Evolutionary conservation across 2,797 vertebrate genomes (phyloP).

Genomic region (Phataginus tricuspis): DNA sequence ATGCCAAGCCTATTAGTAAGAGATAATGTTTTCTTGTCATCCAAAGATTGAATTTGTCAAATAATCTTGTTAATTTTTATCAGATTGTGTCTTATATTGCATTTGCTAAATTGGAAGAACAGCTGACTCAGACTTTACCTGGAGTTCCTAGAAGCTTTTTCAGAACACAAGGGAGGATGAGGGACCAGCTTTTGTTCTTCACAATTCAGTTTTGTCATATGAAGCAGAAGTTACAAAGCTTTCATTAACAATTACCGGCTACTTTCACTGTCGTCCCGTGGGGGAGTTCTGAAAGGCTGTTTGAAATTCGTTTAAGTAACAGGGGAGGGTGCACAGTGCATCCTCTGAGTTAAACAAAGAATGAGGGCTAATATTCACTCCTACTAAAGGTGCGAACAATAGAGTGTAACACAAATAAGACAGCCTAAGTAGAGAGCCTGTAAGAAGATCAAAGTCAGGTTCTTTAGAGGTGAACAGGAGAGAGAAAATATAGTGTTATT

Average conservation of each 20-base stretch:
- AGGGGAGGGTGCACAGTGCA: conserved; percentile 37
- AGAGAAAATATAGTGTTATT: conserved; percentile 20
- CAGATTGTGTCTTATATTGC: background rate
- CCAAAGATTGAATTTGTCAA: background rate
- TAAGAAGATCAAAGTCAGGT: conserved; percentile 26
- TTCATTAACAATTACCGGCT: conserved; percentile 68
- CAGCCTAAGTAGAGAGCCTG: background rate
- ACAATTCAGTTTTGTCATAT: conserved; percentile 15
- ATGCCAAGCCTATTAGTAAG: background rate
- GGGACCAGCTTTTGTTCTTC: conserved; percentile 60
- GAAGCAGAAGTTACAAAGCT: conserved; percentile 60
- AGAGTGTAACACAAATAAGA: conserved; percentile 53
- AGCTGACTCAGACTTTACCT: background rate
- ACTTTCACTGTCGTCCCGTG: conserved; percentile 47
- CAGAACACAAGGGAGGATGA: conserved; percentile 37
- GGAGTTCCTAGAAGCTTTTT: conserved; percentile 33
- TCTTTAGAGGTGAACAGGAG: background rate
- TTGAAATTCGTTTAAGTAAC: conserved; percentile 60
- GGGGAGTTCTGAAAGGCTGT: conserved; percentile 64
- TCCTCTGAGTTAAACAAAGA: conserved; percentile 63
- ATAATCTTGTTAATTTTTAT: conserved; percentile 50
- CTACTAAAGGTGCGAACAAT: background rate
- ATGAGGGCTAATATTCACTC: conserved; percentile 50
- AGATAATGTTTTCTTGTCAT: conserved; percentile 5
- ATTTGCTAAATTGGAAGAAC: conserved; percentile 3